Conservation (phyloP, 2,888 invertebrate species). For the Drosophila peninsularis region DNA sequence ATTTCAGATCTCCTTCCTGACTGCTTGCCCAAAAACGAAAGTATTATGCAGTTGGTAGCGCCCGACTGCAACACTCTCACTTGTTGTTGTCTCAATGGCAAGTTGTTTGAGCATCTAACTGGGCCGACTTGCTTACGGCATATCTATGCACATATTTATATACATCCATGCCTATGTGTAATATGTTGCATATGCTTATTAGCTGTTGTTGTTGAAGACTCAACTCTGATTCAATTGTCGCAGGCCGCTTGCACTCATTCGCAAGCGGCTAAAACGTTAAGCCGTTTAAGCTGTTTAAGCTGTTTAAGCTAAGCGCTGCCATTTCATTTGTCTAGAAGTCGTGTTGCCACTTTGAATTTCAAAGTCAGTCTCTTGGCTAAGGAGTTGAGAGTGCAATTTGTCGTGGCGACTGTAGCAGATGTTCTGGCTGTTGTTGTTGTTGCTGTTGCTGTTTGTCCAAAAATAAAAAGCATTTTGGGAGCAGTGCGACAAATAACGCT, state of each 20-base stretch:
- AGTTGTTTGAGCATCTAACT: slow-evolving; percentile 25
- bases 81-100: slow-evolving; percentile 28
- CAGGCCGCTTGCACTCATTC: slow-evolving; percentile 20
- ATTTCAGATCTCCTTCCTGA: neutral
- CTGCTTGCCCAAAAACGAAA: neutral
- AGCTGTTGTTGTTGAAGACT: slow-evolving; percentile 4
- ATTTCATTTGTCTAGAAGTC: slow-evolving; percentile 1
- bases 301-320: slow-evolving; percentile 13
- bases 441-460: slow-evolving; percentile 57
- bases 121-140: slow-evolving; percentile 38
- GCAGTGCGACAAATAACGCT: slow-evolving; percentile 64
- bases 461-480: slow-evolving; percentile 76
- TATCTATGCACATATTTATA: neutral
- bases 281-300: slow-evolving; percentile 11
- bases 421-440: slow-evolving; percentile 22
- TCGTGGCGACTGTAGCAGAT: slow-evolving; percentile 16
- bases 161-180: neutral
- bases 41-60: neutral
- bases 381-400: slow-evolving; percentile 23
- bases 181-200: slow-evolving; percentile 33
- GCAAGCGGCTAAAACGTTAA: slow-evolving; percentile 6
- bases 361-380: slow-evolving; percentile 12
- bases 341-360: slow-evolving; percentile 3
- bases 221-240: slow-evolving; percentile 8
- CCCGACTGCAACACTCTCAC: neutral